These are phyloP conservation scores for Campylorhamphus procurvoides DNA, from an alignment of 2,113 vertebrate genomes.

Conservation along the genomic window DNA sequence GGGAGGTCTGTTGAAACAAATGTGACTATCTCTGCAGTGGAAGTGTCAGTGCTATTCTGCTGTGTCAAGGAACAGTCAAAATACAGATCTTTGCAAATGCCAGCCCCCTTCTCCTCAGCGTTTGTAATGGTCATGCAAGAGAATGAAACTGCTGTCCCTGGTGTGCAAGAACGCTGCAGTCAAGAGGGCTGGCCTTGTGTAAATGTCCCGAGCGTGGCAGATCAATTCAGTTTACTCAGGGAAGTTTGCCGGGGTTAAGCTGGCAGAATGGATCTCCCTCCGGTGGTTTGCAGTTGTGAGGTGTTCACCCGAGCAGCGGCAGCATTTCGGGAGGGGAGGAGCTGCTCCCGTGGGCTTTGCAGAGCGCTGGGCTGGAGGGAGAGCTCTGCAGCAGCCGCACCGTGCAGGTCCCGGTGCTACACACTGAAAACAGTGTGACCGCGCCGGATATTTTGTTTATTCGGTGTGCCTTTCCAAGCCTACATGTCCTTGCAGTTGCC, in stretches of 20 bases:
- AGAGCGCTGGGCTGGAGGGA: not conserved
- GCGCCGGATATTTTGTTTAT: not conserved
- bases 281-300: not conserved
- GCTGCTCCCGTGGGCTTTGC: not conserved
- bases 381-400: not conserved
- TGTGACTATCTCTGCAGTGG: not conserved
- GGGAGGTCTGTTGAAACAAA: constrained; percentile 25
- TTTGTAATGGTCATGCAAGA: not conserved
- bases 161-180: not conserved
- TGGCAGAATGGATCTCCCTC: not conserved
- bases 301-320: not conserved
- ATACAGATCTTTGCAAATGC: not conserved
- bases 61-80: constrained; percentile 2
- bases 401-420: not conserved
- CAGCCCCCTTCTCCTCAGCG: not conserved
- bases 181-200: not conserved
- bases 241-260: constrained; percentile 2
- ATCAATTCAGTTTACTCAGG: not conserved
- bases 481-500: not conserved
- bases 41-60: not conserved
- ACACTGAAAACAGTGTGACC: not conserved
- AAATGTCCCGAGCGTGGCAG: not conserved
- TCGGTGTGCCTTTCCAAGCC: not conserved
- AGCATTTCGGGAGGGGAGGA: not conserved
- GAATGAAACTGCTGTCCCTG: not conserved